Base-by-base conservation (phyloP, 1,140 invertebrate species). In the Eriosoma lanigerum region DNA sequence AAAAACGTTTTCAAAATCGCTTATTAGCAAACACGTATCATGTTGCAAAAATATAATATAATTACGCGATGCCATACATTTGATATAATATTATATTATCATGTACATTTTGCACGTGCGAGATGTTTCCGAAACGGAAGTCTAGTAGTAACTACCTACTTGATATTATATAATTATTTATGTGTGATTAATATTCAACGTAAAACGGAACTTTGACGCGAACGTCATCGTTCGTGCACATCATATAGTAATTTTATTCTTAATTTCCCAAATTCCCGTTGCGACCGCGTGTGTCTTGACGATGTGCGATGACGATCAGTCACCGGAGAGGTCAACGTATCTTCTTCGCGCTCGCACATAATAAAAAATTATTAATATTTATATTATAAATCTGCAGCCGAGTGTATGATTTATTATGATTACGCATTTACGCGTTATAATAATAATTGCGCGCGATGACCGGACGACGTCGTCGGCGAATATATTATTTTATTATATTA, bases 271-370 rank as follows among this genome's bases (percentile, higher is more conserved):
- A 75, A 54, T 52, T 75, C 24, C 72, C 72, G 72, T 75, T 75
- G 72, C 56, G 70, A 21, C 24, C n/a, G n/a, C n/a, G n/a, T n/a
- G n/a, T n/a, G n/a, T n/a, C n/a, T n/a, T n/a, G n/a, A n/a, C n/a
- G n/a, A n/a, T n/a, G n/a, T n/a, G n/a, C 48, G 48, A 32, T 32
- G 70, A 32, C 68, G 46, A 17, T 29, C 66, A 17, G 8, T 26
- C 68, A 12, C 48, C 29, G 29, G 44, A 73, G 24, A 56, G 72
- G 72, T 75, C 72, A 75, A 44, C 50, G 72, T 15, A 75, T 54
- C 72, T 32, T 56, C 19, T 75, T 32, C 3, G 44, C 38, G 13
- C 66, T 58, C 21, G 66, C 46, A 19, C 68, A 50, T 29, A 38
- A 38, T 38, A 38, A 38, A 4, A 38, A 3, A 38, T 38, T 38